Evolutionary conservation across 2,797 vertebrate genomes (phyloP), one percentile per base, ranked within the genome.

Genomic region (Macropodus opercularis): DNA sequence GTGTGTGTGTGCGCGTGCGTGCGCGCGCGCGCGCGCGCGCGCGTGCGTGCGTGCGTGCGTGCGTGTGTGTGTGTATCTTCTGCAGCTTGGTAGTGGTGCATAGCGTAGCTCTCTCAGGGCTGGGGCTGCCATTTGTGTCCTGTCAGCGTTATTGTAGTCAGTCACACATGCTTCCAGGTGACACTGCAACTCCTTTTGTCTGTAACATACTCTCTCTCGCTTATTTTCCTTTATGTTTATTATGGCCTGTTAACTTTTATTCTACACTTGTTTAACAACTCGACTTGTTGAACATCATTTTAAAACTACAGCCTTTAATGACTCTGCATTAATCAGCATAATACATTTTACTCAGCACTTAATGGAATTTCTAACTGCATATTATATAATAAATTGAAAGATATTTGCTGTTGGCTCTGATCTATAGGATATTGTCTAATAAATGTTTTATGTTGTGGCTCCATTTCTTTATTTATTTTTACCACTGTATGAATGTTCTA

Each of bases 81-180:
- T 52, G 63, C 63, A 54, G 55, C 40, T 23, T 43, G 29, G 8
- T 57, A 10, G 43, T 47, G 70, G 44, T 63, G 68, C 79, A 68
- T 62, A 66, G 63, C 8, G 35, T 53, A 65, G 62, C 14, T 46
- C 39, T 50, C 26, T 21, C 27, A 15, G 54, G 27, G 26, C 44
- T 15, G 32, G 19, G 29, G 22, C 44, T 61, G 56, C 63, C 59
- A n/a, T 41, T 51, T 27, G 48, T 6, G 6, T 70, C 64, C 38
- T 40, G 63, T 82, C 83, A 85, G 80, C 70, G 41, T 63, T 73
- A 61, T 63, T 47, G 51, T 15, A 11, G 10, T 22, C 2, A 0
- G 36, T 36, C 10, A 2, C 17, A 19, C 57, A 59, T 39, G 55
- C 48, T 62, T 64, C 75, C 62, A 69, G 75, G 68, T 77, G 61